Conservation (phyloP, 35 echinoderm and acorn worm species). For the Patiria miniata region DNA sequence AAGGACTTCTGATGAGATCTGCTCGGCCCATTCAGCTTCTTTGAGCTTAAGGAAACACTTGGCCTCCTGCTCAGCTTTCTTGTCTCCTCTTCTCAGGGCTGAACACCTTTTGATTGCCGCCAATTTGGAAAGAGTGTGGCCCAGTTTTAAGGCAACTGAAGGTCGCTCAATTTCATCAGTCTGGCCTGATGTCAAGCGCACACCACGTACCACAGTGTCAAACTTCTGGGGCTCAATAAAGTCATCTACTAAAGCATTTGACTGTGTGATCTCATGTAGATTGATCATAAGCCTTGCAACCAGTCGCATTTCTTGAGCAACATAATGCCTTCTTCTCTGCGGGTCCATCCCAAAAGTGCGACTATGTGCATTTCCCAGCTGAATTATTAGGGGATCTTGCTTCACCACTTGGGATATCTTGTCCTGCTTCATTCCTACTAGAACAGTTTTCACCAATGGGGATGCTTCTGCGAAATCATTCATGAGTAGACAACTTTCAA, state of each 20-base stretch:
- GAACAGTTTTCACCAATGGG: slow-evolving; percentile 20
- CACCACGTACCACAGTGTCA: slow-evolving; percentile 7
- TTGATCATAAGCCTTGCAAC: slow-evolving; percentile 13
- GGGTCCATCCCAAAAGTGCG: slow-evolving; percentile 25
- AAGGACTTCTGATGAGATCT: slow-evolving; percentile 27
- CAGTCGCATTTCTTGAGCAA: slow-evolving; percentile 35
- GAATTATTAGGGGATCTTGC: slow-evolving; percentile 16
- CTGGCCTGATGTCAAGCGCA: background rate
- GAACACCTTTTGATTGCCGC: slow-evolving; percentile 15
- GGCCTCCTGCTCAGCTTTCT: background rate
- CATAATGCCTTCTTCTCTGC: background rate
- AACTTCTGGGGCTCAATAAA: background rate
- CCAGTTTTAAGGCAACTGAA: slow-evolving; percentile 30
- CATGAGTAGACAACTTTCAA: slow-evolving; percentile 34
- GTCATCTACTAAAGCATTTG: background rate
- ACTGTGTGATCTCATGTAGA: background rate
- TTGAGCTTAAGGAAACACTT: slow-evolving; percentile 31
- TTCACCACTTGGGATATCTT: slow-evolving; percentile 33
- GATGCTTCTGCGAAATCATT: slow-evolving; percentile 25
- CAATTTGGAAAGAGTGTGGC: slow-evolving; percentile 10
- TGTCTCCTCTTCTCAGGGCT: slow-evolving; percentile 18
- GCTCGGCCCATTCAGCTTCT: slow-evolving; percentile 45
- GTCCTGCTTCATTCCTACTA: slow-evolving; percentile 14
- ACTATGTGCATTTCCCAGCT: slow-evolving; percentile 19
- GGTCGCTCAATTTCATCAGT: background rate